Evolutionary conservation across 2,888 invertebrate genomes (phyloP).

Genomic region (Chrysolina haemoptera): DNA sequence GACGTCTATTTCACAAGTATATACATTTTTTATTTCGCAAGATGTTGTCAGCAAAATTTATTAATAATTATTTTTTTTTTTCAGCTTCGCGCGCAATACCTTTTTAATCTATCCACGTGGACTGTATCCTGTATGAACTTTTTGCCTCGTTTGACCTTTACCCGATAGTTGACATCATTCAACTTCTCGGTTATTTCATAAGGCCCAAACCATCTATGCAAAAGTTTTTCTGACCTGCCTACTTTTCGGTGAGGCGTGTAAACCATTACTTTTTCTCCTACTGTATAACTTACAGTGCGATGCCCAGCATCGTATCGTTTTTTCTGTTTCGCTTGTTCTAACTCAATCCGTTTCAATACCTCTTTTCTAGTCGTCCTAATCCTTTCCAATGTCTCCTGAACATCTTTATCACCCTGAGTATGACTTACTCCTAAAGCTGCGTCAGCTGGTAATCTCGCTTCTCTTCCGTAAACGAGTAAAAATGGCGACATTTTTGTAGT

Average conservation of each 20-base stretch:
- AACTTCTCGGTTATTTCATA: neutral
- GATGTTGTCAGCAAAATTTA: neutral
- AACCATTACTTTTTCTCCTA: constrained; percentile 2
- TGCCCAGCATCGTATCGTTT: neutral
- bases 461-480: constrained; percentile 20
- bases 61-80: neutral
- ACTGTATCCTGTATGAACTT: neutral
- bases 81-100: too few relatives aligned
- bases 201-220: constrained; percentile 17
- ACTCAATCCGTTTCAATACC: neutral
- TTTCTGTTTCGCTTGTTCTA: neutral
- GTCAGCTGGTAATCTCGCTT: neutral
- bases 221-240: constrained; percentile 6
- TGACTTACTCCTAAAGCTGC: neutral
- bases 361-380: neutral
- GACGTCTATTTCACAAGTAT: too few relatives aligned
- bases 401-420: neutral
- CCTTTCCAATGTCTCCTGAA: neutral
- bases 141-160: constrained; percentile 1
- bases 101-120: neutral
- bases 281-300: neutral
- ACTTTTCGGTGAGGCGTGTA: constrained; percentile 3
- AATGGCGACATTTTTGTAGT: constrained; percentile 10
- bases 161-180: neutral
- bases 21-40: neutral